These are phyloP conservation scores for Chelmon rostratus DNA, from an alignment of 2,797 vertebrate species.

Conservation along the genomic window DNA sequence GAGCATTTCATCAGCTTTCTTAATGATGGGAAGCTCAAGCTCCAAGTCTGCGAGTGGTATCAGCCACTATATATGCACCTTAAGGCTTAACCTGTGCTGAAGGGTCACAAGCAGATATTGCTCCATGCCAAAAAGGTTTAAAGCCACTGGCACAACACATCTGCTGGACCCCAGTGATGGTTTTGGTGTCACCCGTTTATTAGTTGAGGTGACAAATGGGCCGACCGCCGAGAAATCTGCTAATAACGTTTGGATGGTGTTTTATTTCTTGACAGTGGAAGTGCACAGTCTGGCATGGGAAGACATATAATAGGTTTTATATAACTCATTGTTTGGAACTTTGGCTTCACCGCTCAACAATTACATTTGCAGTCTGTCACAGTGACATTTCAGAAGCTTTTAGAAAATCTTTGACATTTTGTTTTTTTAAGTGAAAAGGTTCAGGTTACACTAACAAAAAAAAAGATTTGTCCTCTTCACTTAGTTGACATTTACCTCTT, in stretches of 20 bases:
- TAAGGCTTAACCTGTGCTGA: background rate
- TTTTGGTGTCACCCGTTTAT: background rate
- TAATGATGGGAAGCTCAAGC: too few species aligned
- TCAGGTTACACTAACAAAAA: conserved; percentile 5
- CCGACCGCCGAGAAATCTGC: background rate
- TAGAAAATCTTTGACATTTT: background rate
- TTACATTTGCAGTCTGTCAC: conserved; percentile 3
- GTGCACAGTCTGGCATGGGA: background rate
- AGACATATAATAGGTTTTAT: conserved; percentile 1
- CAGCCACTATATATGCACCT: background rate
- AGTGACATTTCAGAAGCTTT: conserved; percentile 35
- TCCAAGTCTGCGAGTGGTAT: background rate
- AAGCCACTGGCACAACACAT: background rate
- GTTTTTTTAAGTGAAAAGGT: background rate
- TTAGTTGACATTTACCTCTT: conserved; percentile 40
- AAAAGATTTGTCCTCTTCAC: conserved; percentile 1
- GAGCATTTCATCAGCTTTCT: too few species aligned
- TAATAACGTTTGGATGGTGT: background rate
- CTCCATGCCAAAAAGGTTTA: background rate
- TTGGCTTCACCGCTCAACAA: background rate
- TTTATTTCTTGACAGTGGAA: background rate
- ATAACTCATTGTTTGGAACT: conserved; percentile 2
- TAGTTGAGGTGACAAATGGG: background rate
- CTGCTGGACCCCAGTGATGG: background rate
- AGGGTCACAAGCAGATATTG: background rate